Conservation (phyloP, 2,888 invertebrate genomes). For the Tineola bisselliella region DNA sequence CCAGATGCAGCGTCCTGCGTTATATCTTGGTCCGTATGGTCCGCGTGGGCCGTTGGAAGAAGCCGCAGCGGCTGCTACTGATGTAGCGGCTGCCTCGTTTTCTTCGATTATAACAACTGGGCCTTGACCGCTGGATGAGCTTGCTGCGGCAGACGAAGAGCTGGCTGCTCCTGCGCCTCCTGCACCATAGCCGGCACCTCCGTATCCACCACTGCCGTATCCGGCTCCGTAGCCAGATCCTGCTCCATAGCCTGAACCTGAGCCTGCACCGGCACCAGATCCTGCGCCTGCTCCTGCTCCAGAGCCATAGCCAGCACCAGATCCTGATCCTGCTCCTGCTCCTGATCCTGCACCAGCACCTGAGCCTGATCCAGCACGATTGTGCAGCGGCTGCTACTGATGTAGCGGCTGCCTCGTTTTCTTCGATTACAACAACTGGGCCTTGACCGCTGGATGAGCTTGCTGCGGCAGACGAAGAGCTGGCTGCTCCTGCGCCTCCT, state of each 20-base stretch:
- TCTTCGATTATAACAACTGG: too few species aligned
- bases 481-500: too few species aligned
- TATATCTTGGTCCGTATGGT: slow-evolving; percentile 7
- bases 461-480: too few species aligned
- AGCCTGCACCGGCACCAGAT: background rate
- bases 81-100: too few species aligned
- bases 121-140: too few species aligned
- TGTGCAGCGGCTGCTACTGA: too few species aligned
- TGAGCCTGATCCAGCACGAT: slow-evolving; percentile 6
- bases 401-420: too few species aligned
- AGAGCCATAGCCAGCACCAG: background rate
- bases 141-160: background rate
- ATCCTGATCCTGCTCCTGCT: background rate
- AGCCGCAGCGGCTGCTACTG: too few species aligned
- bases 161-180: background rate
- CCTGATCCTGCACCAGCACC: background rate
- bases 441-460: too few species aligned
- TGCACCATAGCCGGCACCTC: too few species aligned
- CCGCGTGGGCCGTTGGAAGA: slow-evolving; percentile 13
- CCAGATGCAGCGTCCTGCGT: background rate
- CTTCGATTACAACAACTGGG: too few species aligned
- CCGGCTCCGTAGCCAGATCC: background rate
- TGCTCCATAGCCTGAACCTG: background rate
- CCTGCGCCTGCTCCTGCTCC: slow-evolving; percentile 9
- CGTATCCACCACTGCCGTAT: too few species aligned